Percentiles rank a stretch among this genome's conserved stretches.
These are phyloP conservation scores for Byasa hedistus DNA, from an alignment of 2,888 invertebrate genomes.

Conservation along the genomic window DNA sequence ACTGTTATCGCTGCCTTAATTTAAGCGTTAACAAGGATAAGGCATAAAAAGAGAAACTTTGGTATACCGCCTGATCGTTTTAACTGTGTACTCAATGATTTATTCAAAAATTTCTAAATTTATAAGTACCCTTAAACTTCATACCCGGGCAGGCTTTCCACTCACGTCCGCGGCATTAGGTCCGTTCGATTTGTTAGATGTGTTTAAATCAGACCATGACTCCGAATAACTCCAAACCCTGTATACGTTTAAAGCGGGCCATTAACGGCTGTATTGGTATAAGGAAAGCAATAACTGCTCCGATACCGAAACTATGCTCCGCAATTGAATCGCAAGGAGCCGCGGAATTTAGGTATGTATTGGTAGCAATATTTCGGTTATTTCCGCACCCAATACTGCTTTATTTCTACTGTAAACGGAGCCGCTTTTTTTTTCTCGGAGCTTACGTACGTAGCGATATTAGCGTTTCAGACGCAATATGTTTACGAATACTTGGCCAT, in stretches of 20 bases:
- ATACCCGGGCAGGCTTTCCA: conserved; percentile 6
- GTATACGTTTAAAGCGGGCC: conserved; percentile 54
- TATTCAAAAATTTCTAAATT: conserved; percentile 20
- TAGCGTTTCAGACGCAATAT: conserved; percentile 6
- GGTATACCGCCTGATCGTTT: background rate
- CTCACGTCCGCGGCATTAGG: conserved; percentile 27
- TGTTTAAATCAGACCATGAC: conserved; percentile 29
- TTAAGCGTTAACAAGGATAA: background rate
- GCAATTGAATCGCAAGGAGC: conserved; percentile 48
- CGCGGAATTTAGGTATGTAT: conserved; percentile 40
- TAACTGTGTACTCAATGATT: conserved; percentile 8
- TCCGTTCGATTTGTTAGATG: conserved; percentile 26
- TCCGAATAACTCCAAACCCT: conserved; percentile 34
- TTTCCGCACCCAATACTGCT: conserved; percentile 31
- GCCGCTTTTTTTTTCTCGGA: conserved; percentile 5
- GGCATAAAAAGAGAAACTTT: no score
- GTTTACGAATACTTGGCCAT: conserved; percentile 7
- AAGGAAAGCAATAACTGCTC: conserved; percentile 36
- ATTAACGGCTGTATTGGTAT: conserved; percentile 50
- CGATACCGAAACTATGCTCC: conserved; percentile 49
- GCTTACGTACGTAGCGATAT: conserved; percentile 1
- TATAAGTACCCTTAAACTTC: conserved; percentile 15
- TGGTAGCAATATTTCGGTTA: conserved; percentile 38
- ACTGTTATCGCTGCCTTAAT: no score
- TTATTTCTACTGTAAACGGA: conserved; percentile 9